These are phyloP conservation scores for Chrysopilus asiliformis DNA, from an alignment of 2,888 invertebrate genomes.

Conservation along the genomic window DNA sequence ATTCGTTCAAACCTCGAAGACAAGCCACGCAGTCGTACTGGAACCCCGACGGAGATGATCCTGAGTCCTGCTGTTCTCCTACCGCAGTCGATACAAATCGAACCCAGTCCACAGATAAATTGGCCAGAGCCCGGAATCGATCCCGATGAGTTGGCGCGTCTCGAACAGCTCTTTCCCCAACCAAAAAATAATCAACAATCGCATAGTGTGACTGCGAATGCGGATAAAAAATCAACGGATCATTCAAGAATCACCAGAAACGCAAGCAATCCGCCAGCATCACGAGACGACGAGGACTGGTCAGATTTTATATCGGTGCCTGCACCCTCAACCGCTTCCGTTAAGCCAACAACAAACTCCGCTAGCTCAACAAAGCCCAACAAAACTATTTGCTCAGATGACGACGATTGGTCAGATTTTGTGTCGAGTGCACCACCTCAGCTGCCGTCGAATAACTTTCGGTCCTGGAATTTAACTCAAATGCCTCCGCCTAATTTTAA, in stretches of 20 bases:
- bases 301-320: conserved; percentile 40
- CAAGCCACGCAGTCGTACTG: conserved; percentile 17
- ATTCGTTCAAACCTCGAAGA: conserved; percentile 7
- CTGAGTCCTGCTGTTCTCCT: conserved; percentile 30
- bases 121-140: conserved; percentile 40
- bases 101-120: conserved; percentile 34
- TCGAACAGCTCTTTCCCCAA: conserved; percentile 33
- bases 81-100: conserved; percentile 27
- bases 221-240: too few relatives aligned
- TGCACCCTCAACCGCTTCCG: conserved; percentile 5
- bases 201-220: neutral
- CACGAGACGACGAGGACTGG: conserved; percentile 40
- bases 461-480: conserved; percentile 6
- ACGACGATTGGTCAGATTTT: conserved; percentile 45
- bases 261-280: conserved; percentile 1
- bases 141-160: conserved; percentile 32
- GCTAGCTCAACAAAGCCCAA: conserved; percentile 4
- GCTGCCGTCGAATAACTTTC: neutral
- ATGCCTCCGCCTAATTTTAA: conserved; percentile 25
- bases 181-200: conserved; percentile 13
- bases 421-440: conserved; percentile 37
- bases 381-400: too few relatives aligned
- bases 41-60: conserved; percentile 26
- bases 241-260: neutral
- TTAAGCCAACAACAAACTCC: conserved; percentile 12